Evolutionary conservation across 2,888 invertebrate species (phyloP).

Genomic region (Oegoconia quadripuncta): DNA sequence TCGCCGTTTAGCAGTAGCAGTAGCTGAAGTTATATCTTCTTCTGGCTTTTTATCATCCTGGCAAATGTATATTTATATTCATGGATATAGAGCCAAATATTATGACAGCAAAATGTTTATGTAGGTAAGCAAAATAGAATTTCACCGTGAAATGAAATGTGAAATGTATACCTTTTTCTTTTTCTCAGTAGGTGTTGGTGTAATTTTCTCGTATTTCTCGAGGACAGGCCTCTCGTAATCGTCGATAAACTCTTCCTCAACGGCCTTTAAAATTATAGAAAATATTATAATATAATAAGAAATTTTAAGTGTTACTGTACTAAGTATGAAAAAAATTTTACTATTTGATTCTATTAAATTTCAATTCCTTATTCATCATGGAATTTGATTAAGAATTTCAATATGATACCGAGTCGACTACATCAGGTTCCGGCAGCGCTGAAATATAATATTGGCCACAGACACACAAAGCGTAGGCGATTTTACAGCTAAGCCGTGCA

Average conservation of each 20-base stretch:
- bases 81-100: neutral
- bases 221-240: constrained; percentile 88
- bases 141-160: no score
- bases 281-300: neutral
- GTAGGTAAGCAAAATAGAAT: no score
- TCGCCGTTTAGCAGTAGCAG: constrained; percentile 59
- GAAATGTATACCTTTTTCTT: constrained; percentile 69
- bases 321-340: no score
- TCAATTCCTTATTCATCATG: no score
- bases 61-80: constrained; percentile 13
- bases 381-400: neutral
- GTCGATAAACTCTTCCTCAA: constrained; percentile 73
- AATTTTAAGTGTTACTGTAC: no score
- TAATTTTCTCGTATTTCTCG: constrained; percentile 83
- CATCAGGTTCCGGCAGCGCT: constrained; percentile 3
- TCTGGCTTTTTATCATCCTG: constrained; percentile 36
- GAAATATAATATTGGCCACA: constrained; percentile 15
- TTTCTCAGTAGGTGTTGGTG: constrained; percentile 71
- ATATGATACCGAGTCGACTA: neutral
- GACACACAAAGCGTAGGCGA: constrained; percentile 43
- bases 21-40: constrained; percentile 56
- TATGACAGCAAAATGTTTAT: constrained; percentile 13
- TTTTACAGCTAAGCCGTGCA: constrained; percentile 42
- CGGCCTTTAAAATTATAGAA: constrained; percentile 53
- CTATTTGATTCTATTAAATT: no score